phyloP scores from a whole-genome alignment of 1,140 invertebrate genomes.

The Brachionus plicatilis region DNA sequence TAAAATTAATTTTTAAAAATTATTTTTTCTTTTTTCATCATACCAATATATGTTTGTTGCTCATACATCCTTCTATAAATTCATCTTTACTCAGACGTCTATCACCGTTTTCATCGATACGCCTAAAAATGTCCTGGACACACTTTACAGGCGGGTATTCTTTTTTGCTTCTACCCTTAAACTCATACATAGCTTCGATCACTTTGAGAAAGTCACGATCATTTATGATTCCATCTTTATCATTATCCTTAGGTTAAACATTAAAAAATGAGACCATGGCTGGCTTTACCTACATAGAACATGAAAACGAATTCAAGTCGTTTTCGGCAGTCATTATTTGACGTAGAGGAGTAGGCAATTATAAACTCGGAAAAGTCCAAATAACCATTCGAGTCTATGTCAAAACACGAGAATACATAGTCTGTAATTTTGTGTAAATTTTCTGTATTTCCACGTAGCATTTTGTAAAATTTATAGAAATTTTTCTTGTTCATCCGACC shows the following conservation, averaged over 20 bases:
- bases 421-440: constrained; percentile 36
- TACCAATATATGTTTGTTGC: constrained; percentile 38
- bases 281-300: constrained; percentile 7
- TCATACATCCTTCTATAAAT: constrained; percentile 37
- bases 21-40: neutral
- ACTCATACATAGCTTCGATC: constrained; percentile 37
- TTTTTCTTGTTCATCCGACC: constrained; percentile 39
- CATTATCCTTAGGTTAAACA: constrained; percentile 13
- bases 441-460: neutral
- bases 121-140: constrained; percentile 37
- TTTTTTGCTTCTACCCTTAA: constrained; percentile 31
- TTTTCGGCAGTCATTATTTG: constrained; percentile 8
- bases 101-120: constrained; percentile 38
- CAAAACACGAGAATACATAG: constrained; percentile 36
- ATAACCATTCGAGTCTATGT: constrained; percentile 36
- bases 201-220: constrained; percentile 37
- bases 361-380: constrained; percentile 38
- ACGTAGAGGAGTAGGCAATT: constrained; percentile 25
- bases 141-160: constrained; percentile 34
- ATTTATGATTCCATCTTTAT: constrained; percentile 38
- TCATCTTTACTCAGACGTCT: constrained; percentile 33
- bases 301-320: constrained; percentile 38
- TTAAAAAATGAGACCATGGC: neutral
- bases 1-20: neutral
- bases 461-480: constrained; percentile 40